Evolutionary conservation across 1,140 invertebrate genomes (phyloP).

Genomic region (Chrysoperla carnea): DNA sequence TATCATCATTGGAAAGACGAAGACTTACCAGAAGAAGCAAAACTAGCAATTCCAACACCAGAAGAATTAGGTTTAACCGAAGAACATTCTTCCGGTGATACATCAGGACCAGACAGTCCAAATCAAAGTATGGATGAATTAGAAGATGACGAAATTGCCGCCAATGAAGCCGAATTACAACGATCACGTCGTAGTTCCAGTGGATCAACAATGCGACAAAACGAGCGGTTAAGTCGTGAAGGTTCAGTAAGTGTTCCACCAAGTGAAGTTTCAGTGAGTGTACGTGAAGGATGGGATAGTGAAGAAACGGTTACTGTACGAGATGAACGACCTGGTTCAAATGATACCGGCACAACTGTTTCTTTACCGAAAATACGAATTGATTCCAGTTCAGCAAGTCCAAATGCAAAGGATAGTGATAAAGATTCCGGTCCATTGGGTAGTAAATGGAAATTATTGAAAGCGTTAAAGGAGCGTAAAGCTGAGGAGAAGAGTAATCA

Average conservation of each 20-base stretch:
- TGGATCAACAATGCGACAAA: slow-evolving; percentile 20
- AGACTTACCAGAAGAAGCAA: slow-evolving; percentile 20
- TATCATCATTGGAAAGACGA: slow-evolving; percentile 26
- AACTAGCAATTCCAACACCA: slow-evolving; percentile 12
- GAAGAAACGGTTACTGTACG: slow-evolving; percentile 22
- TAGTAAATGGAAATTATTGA: slow-evolving; percentile 79
- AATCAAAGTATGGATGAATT: slow-evolving; percentile 50
- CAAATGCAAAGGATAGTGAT: slow-evolving; percentile 23
- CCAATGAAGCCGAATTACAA: slow-evolving; percentile 8
- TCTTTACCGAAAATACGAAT: slow-evolving; percentile 35
- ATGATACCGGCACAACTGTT: slow-evolving; percentile 19
- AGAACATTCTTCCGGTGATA: slow-evolving; percentile 53
- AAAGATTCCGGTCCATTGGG: slow-evolving; percentile 38
- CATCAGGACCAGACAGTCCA: slow-evolving; percentile 72
- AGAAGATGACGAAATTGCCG: slow-evolving; percentile 29
- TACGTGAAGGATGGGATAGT: slow-evolving; percentile 22
- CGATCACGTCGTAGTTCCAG: slow-evolving; percentile 19
- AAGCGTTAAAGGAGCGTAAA: slow-evolving; percentile 74
- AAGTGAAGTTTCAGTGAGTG: slow-evolving; percentile 23
- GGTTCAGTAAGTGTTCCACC: slow-evolving; percentile 23
- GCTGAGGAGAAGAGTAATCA: slow-evolving; percentile 59
- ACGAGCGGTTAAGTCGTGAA: slow-evolving; percentile 22
- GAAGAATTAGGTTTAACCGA: slow-evolving; percentile 25
- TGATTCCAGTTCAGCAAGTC: slow-evolving; percentile 21
- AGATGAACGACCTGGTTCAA: slow-evolving; percentile 19